Evolutionary conservation across 1,140 invertebrate species (phyloP), one percentile per base, ranked within the genome.

Genomic region (Listronotus bonariensis): DNA sequence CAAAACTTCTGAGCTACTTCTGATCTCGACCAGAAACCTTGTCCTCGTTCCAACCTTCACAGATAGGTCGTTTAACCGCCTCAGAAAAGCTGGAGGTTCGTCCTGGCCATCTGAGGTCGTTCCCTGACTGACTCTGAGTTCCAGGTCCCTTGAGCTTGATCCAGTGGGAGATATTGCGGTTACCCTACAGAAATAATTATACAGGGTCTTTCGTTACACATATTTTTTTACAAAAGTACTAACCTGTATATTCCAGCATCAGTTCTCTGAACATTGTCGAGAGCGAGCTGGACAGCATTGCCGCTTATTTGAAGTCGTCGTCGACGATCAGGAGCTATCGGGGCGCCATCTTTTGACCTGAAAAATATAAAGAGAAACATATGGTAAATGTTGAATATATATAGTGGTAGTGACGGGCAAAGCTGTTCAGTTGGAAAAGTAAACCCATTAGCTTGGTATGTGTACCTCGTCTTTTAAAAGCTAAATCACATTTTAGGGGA

Each of bases 31-130:
- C 9, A 93, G 82, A 68, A 94, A 89, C 65, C 92, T 83, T 0
- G 90, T 90, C 68, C 91, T 82, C 5, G 92, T 90, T 59, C 92
- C 92, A 72, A 95, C 91, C 82, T 93, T 93, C 26, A 92, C 91
- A 1, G 89, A 87, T 6, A 92, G 83, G 78, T 93, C 91, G 65
- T 86, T 88, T 6, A 95, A 82, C 61, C 89, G 82, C 56, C 91
- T 83, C 7, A 92, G 77, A 76, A 94, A 93, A 36, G 85, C 77
- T 0, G 91, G 91, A n/a, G 88, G 88, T 78, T 89, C 87, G 67
- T 88, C 87, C 56, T 85, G 85, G 45, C 82, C 79, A 12, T 80
- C 76, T 17, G 61, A 78, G 14, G 79, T 74, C 18, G 59, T 41
- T 12, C 58, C 59, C n/a, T 63, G 62, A 32, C 68, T 69, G 12